Evolutionary conservation across 2,113 vertebrate species (phyloP).

Genomic region (Poeciliopsis occidentalis): DNA sequence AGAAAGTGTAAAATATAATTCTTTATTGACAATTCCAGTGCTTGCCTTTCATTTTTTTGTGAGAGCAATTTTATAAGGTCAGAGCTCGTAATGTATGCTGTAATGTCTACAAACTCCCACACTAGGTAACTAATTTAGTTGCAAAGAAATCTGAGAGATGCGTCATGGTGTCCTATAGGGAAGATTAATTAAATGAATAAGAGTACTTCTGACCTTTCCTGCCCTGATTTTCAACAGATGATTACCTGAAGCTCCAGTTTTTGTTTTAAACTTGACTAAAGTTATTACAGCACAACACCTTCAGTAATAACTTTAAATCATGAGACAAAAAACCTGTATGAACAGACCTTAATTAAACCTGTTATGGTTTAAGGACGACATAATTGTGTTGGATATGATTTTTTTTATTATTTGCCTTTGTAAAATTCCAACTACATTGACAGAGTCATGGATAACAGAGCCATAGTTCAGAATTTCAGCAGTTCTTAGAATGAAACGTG

Average conservation of each 20-base stretch:
- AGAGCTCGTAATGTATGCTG: background rate
- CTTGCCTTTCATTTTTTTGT: background rate
- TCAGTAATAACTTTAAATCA: background rate
- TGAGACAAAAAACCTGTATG: background rate
- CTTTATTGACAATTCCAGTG: background rate
- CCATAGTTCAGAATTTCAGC: background rate
- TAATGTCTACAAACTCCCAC: background rate
- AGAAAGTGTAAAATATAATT: background rate
- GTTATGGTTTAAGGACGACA: background rate
- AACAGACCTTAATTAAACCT: background rate
- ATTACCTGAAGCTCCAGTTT: background rate
- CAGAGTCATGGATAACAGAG: background rate
- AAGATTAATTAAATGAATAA: background rate
- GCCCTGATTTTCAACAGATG: background rate
- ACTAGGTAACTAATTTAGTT: background rate
- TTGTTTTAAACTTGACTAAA: background rate
- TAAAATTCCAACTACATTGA: background rate
- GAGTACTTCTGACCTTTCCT: background rate
- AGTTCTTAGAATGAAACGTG: background rate
- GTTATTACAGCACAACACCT: background rate
- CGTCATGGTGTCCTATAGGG: background rate
- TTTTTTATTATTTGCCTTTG: background rate
- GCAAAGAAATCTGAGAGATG: background rate
- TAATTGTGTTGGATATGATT: background rate
- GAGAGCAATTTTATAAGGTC: background rate